These are phyloP conservation scores for Drosophila seguyi DNA, from an alignment of 1,140 invertebrate species.

Conservation along the genomic window DNA sequence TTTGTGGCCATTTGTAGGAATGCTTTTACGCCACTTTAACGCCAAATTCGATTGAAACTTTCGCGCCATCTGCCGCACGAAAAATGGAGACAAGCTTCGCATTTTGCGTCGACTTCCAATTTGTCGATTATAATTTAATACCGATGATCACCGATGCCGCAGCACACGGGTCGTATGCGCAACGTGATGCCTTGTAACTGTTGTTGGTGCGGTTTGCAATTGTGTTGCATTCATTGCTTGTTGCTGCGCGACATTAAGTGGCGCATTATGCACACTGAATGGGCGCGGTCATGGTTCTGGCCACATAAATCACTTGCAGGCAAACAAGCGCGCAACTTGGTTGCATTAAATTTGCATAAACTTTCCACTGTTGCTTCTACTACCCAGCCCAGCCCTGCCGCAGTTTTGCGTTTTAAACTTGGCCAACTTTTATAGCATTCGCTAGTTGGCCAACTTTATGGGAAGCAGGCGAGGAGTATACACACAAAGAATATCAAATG, in stretches of 20 bases:
- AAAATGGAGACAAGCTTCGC: slow-evolving; percentile 15
- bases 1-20: slow-evolving; percentile 58
- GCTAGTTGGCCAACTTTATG: slow-evolving; percentile 55
- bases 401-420: slow-evolving; percentile 62
- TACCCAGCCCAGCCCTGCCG: background rate
- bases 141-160: slow-evolving; percentile 13
- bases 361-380: slow-evolving; percentile 53
- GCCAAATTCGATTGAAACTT: slow-evolving; percentile 55
- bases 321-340: slow-evolving; percentile 73
- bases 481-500: slow-evolving; percentile 9
- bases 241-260: slow-evolving; percentile 60
- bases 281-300: slow-evolving; percentile 60
- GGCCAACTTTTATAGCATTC: slow-evolving; percentile 65
- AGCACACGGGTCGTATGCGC: slow-evolving; percentile 28
- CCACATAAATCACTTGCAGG: slow-evolving; percentile 80
- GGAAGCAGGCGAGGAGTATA: background rate
- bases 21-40: slow-evolving; percentile 58
- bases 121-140: slow-evolving; percentile 43
- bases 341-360: slow-evolving; percentile 82
- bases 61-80: slow-evolving; percentile 24
- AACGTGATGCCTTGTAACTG: slow-evolving; percentile 31
- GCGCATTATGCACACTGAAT: slow-evolving; percentile 62
- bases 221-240: slow-evolving; percentile 55
- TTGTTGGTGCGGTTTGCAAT: slow-evolving; percentile 15
- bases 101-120: slow-evolving; percentile 23